Percentiles rank a stretch among this genome's conserved stretches.
phyloP scores from a whole-genome alignment of 2,113 vertebrate species.

The Picathartes gymnocephalus region DNA sequence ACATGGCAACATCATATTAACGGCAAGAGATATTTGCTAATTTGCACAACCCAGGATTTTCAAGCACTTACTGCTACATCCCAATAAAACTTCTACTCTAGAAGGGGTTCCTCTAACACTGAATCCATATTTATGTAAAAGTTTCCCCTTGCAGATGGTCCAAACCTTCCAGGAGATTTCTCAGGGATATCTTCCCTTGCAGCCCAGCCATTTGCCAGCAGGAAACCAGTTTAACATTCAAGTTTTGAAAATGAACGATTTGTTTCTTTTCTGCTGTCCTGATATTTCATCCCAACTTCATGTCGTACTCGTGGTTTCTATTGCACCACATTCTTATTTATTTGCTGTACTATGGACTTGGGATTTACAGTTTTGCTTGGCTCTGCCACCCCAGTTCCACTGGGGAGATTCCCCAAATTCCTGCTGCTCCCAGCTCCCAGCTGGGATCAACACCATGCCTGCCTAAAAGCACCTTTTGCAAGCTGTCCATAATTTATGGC shows the following conservation, averaged over 20 bases:
- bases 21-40: background rate
- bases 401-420: background rate
- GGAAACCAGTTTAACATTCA: background rate
- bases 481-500: background rate
- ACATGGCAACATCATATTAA: background rate
- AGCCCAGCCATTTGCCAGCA: background rate
- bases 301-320: rapidly evolving
- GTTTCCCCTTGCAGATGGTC: background rate
- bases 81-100: background rate
- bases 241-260: background rate
- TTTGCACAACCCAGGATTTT: background rate
- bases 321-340: background rate
- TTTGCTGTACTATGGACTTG: rapidly evolving
- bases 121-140: background rate
- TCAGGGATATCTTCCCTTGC: background rate
- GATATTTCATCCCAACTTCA: background rate
- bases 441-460: background rate
- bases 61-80: background rate
- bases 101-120: background rate
- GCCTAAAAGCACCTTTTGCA: background rate
- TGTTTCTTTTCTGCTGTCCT: background rate
- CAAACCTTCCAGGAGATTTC: background rate
- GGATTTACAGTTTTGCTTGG: background rate
- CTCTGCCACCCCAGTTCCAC: background rate
- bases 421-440: background rate